A percentile compares a stretch with the other conserved stretches of the same genome.
These are phyloP conservation scores for Graphium colonna DNA, from an alignment of 2,888 invertebrate species.

Conservation along the genomic window DNA sequence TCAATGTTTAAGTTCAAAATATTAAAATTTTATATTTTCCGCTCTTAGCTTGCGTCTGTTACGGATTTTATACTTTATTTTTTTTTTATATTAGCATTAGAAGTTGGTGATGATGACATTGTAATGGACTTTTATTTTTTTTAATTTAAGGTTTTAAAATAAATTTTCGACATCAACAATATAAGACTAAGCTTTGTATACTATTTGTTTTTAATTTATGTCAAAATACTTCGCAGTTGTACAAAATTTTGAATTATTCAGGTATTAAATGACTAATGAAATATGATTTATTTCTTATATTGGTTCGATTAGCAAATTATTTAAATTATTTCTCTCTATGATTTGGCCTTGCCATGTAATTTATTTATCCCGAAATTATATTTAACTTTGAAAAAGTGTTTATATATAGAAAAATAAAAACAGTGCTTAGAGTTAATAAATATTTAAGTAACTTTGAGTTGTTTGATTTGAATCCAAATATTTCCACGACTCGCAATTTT, in stretches of 20 bases:
- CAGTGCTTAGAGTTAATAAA: constrained; percentile 73
- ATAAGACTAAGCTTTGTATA: too few relatives aligned
- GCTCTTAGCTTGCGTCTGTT: not conserved
- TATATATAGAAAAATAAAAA: constrained; percentile 54
- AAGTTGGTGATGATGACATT: constrained; percentile 3
- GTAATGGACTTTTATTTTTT: constrained; percentile 1
- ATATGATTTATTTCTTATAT: too few relatives aligned
- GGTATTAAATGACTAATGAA: too few relatives aligned
- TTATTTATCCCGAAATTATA: constrained; percentile 51
- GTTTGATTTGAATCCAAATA: constrained; percentile 7
- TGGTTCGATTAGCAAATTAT: constrained; percentile 8
- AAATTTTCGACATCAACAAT: not conserved
- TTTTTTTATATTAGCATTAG: not conserved
- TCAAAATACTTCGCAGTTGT: too few relatives aligned
- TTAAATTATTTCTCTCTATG: constrained; percentile 23
- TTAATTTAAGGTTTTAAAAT: not conserved
- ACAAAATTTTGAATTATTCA: too few relatives aligned
- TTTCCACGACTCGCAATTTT: too few relatives aligned
- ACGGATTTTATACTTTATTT: not conserved
- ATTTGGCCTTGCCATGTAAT: constrained; percentile 68
- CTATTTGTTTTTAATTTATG: too few relatives aligned
- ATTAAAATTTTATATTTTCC: not conserved
- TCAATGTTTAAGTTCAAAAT: not conserved
- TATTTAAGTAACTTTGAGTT: constrained; percentile 35
- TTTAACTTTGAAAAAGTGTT: constrained; percentile 56